A percentile compares a stretch with the other conserved stretches of the same genome.
phyloP scores from a whole-genome alignment of 1,140 invertebrate species.

The Cyphomyrmex costatus region DNA sequence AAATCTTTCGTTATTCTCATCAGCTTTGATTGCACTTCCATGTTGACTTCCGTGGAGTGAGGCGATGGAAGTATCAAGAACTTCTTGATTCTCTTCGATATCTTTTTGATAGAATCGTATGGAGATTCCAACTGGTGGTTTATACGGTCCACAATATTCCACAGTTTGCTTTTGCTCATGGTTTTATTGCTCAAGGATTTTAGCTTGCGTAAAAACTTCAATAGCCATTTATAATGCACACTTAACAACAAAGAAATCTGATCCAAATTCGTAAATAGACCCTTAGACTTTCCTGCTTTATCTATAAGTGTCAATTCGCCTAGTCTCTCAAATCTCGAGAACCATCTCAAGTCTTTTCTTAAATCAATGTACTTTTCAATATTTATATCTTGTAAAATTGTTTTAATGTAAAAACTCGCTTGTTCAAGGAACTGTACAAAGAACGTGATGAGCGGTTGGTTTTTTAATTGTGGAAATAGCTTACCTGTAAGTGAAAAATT shows the following conservation, averaged over 20 bases:
- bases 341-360: slow-evolving; percentile 84
- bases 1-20: slow-evolving; percentile 65
- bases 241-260: slow-evolving; percentile 76
- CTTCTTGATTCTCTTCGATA: slow-evolving; percentile 79
- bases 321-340: slow-evolving; percentile 84
- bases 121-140: slow-evolving; percentile 66
- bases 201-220: slow-evolving; percentile 77
- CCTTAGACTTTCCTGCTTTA: slow-evolving; percentile 71
- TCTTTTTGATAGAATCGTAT: slow-evolving; percentile 79
- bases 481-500: slow-evolving; percentile 77
- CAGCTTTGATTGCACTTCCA: slow-evolving; percentile 65
- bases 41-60: slow-evolving; percentile 74
- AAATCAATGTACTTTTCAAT: slow-evolving; percentile 66
- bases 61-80: slow-evolving; percentile 75
- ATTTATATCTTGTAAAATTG: slow-evolving; percentile 78
- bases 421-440: slow-evolving; percentile 83
- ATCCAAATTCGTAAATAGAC: slow-evolving; percentile 74
- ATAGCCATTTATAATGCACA: slow-evolving; percentile 84
- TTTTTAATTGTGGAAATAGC: slow-evolving; percentile 84
- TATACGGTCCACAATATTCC: slow-evolving; percentile 61
- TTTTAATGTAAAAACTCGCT: slow-evolving; percentile 82
- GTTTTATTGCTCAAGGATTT: slow-evolving; percentile 3
- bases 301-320: slow-evolving; percentile 73
- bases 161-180: slow-evolving; percentile 52
- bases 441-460: slow-evolving; percentile 86